Conservation (phyloP, 2,888 invertebrate genomes). For the Drosophila trichaetosa region DNA sequence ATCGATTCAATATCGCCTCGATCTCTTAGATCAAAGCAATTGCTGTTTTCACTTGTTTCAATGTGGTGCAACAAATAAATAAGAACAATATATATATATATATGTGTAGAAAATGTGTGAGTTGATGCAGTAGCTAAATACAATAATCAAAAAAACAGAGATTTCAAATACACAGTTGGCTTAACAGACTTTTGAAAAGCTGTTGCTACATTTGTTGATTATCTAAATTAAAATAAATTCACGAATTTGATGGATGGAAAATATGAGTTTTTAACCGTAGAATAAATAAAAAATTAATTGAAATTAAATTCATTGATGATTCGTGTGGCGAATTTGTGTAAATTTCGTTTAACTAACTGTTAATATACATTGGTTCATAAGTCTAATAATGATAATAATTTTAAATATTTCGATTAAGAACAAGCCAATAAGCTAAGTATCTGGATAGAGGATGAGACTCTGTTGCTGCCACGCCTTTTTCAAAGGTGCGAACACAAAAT, state of each 20-base stretch:
- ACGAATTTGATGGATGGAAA: not conserved
- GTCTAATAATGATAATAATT: conserved; percentile 11
- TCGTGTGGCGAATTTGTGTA: conserved; percentile 14
- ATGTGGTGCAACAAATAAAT: conserved; percentile 41
- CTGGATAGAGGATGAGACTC: conserved; percentile 20
- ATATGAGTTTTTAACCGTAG: conserved; percentile 1
- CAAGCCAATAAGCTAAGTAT: conserved; percentile 38
- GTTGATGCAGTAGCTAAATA: conserved; percentile 4
- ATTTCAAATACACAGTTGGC: conserved; percentile 38
- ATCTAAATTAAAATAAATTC: conserved; percentile 11
- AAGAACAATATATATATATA: conserved; percentile 37
- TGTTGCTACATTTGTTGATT: conserved; percentile 17
- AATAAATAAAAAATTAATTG: conserved; percentile 8
- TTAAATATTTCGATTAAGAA: conserved; percentile 24
- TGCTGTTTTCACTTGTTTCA: not conserved
- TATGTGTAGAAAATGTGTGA: conserved; percentile 15
- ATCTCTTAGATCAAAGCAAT: conserved; percentile 6
- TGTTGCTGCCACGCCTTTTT: conserved; percentile 49
- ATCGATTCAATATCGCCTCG: conserved; percentile 7
- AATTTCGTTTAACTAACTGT: conserved; percentile 38
- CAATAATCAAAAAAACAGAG: not conserved
- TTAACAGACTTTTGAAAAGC: conserved; percentile 35
- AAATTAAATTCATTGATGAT: conserved; percentile 15
- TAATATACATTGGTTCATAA: conserved; percentile 30
- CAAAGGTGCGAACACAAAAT: conserved; percentile 64